Percentiles rank a stretch among this genome's conserved stretches.
phyloP scores from a whole-genome alignment of 2,797 vertebrate genomes.

The Notoglanidium macrostoma region DNA sequence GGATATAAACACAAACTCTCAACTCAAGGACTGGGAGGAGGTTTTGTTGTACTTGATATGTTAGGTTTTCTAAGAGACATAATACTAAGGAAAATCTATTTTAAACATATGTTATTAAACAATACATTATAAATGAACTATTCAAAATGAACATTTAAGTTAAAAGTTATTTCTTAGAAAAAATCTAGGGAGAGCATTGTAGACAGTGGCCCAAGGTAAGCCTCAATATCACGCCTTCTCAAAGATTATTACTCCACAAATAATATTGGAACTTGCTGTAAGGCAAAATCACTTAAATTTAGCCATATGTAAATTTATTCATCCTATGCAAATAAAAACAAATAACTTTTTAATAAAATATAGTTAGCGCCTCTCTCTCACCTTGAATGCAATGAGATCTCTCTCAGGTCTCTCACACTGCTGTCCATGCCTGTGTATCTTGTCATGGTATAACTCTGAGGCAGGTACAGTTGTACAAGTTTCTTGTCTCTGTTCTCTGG shows the following conservation, averaged over 20 bases:
- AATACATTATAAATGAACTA: too few species aligned
- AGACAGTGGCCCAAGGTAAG: not conserved
- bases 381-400: constrained; percentile 93
- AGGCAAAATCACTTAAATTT: not conserved
- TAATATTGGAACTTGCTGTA: not conserved
- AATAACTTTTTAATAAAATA: not conserved
- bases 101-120: too few species aligned
- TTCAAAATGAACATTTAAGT: not conserved
- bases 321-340: not conserved
- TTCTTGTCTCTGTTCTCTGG: constrained; percentile 65
- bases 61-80: too few species aligned
- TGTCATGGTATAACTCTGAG: constrained; percentile 79
- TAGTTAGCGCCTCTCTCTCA: constrained; percentile 56
- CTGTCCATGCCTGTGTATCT: constrained; percentile 75
- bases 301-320: not conserved
- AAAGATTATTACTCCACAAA: too few species aligned
- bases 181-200: not conserved
- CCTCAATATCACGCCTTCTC: too few species aligned
- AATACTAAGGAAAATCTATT: too few species aligned
- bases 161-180: not conserved
- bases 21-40: too few species aligned
- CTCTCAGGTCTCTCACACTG: constrained; percentile 90
- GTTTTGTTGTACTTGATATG: too few species aligned
- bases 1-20: too few species aligned
- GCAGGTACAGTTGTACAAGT: constrained; percentile 81